Percentiles rank a stretch among this genome's conserved stretches.
Conservation (phyloP, 2,888 invertebrate species). For the Nysson spinosus region DNA sequence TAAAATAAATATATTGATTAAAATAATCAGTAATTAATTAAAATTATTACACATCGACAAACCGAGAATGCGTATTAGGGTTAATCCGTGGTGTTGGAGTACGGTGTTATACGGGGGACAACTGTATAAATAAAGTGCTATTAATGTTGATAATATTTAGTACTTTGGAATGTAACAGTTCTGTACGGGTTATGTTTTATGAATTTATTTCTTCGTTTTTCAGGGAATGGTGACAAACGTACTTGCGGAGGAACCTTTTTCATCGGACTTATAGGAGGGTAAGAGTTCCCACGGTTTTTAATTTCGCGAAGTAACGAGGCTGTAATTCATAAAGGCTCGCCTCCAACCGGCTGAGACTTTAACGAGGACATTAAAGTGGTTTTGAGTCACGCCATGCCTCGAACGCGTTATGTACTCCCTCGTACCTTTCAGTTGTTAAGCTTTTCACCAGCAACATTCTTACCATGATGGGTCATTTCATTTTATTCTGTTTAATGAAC, state of each 20-base stretch:
- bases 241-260: slow-evolving; percentile 23
- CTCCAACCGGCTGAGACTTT: slow-evolving; percentile 54
- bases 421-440: slow-evolving; percentile 31
- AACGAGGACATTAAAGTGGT: slow-evolving; percentile 67
- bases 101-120: too few relatives aligned
- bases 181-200: too few relatives aligned
- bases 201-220: background rate
- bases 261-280: slow-evolving; percentile 31
- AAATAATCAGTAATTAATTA: too few relatives aligned
- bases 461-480: slow-evolving; percentile 11
- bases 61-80: too few relatives aligned
- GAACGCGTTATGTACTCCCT: slow-evolving; percentile 60
- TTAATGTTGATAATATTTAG: too few relatives aligned
- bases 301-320: slow-evolving; percentile 65
- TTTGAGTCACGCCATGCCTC: slow-evolving; percentile 55
- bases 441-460: slow-evolving; percentile 31
- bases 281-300: slow-evolving; percentile 61
- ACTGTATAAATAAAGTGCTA: too few relatives aligned
- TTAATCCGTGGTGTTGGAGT: too few relatives aligned
- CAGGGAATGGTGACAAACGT: slow-evolving; percentile 29
- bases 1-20: too few relatives aligned
- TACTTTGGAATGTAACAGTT: too few relatives aligned
- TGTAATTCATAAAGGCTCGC: slow-evolving; percentile 57
- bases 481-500: slow-evolving; percentile 36
- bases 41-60: too few relatives aligned